Percentiles rank a stretch among this genome's conserved stretches.
Conservation (phyloP, 2,797 vertebrate genomes). For the Sebastes taczanowskii region DNA sequence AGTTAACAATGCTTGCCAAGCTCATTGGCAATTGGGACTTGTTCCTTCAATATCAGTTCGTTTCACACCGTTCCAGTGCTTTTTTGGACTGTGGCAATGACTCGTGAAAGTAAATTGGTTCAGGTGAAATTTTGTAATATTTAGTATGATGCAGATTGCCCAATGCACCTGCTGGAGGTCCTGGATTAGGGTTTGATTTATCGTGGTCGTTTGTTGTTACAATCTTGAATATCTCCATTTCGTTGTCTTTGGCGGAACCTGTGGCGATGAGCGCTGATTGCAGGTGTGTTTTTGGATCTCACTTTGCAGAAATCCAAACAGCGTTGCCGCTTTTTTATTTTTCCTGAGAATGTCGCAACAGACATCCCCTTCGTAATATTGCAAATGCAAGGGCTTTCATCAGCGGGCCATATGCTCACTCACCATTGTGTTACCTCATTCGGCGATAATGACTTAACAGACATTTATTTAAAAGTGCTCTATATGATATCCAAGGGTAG, state of each 20-base stretch:
- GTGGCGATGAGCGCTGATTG: neutral
- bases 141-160: neutral
- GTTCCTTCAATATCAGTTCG: neutral
- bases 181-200: slow-evolving; percentile 7
- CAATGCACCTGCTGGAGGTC: slow-evolving; percentile 8
- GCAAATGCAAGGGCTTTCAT: neutral
- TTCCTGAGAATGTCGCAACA: neutral
- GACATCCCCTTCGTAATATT: neutral
- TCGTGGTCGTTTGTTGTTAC: neutral
- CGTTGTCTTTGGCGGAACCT: neutral
- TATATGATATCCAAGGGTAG: too few species aligned
- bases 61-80: neutral
- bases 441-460: neutral
- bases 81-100: neutral
- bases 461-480: neutral
- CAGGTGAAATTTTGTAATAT: neutral
- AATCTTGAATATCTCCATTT: neutral
- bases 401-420: neutral
- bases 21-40: neutral
- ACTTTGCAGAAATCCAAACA: neutral
- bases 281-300: neutral
- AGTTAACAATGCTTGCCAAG: neutral
- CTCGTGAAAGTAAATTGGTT: neutral
- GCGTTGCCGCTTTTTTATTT: neutral
- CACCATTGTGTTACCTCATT: neutral